phyloP scores from a whole-genome alignment of 2,113 vertebrate genomes.

The Phalacrocorax carbo region DNA sequence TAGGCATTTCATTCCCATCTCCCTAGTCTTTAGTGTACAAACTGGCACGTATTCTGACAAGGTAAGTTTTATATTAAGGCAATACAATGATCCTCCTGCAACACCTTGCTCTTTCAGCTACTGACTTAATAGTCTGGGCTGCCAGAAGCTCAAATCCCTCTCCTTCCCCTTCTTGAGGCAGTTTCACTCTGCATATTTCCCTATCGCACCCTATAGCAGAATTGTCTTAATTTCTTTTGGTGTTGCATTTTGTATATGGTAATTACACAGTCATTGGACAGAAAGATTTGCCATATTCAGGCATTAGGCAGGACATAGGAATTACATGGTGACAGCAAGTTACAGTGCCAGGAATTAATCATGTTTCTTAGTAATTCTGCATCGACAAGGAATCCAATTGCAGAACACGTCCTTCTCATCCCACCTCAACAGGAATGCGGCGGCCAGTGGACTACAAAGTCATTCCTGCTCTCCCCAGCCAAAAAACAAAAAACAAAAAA shows the following conservation, averaged over 20 bases:
- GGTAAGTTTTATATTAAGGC: background rate
- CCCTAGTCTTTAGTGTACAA: background rate
- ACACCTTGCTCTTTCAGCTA: background rate
- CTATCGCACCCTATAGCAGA: background rate
- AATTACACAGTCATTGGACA: background rate
- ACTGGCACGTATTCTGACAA: background rate
- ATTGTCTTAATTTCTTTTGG: background rate
- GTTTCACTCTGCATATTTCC: background rate
- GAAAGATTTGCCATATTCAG: background rate
- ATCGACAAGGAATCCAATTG: background rate
- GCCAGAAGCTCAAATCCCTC: background rate
- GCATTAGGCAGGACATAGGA: background rate
- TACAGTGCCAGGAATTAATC: background rate
- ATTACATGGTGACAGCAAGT: background rate
- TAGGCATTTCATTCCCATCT: background rate
- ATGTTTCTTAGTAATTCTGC: background rate
- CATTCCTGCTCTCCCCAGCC: background rate
- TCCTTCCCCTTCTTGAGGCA: background rate
- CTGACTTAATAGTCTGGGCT: accelerated
- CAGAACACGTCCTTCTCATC: background rate
- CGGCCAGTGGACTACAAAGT: background rate
- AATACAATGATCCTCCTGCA: background rate
- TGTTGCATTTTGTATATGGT: background rate
- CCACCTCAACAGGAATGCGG: background rate
- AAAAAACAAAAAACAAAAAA: too few relatives aligned